phyloP scores from a whole-genome alignment of 2,797 vertebrate genomes.

The Malacoraja senta region DNA sequence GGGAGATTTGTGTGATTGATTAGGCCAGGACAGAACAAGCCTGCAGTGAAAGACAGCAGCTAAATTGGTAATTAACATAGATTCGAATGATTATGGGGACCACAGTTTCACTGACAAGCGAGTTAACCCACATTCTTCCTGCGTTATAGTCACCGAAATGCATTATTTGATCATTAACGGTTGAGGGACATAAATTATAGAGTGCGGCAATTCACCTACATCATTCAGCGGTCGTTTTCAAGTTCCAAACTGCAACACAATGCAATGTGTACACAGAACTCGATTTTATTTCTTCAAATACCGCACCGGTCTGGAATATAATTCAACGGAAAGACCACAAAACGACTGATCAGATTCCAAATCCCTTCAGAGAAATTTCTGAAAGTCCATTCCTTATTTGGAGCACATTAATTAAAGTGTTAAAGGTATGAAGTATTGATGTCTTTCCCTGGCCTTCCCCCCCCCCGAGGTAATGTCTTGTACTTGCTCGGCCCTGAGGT shows the following conservation, averaged over 20 bases:
- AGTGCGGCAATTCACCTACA: constrained; percentile 58
- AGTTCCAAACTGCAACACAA: constrained; percentile 59
- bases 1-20: constrained; percentile 35
- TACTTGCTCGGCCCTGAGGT: constrained; percentile 72
- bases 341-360: constrained; percentile 61
- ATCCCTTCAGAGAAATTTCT: constrained; percentile 63
- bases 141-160: constrained; percentile 67
- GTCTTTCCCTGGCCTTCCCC: constrained; percentile 64
- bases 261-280: constrained; percentile 62
- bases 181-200: constrained; percentile 67
- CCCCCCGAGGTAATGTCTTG: constrained; percentile 66
- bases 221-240: constrained; percentile 54
- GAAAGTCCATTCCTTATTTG: constrained; percentile 67
- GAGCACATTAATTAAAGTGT: constrained; percentile 91
- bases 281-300: constrained; percentile 65
- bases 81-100: constrained; percentile 60
- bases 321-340: constrained; percentile 62
- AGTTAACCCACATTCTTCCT: constrained; percentile 60
- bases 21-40: constrained; percentile 48
- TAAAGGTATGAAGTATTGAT: constrained; percentile 88
- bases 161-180: constrained; percentile 75
- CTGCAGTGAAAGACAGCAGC: constrained; percentile 62
- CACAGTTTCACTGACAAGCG: constrained; percentile 66
- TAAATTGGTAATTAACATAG: constrained; percentile 58
- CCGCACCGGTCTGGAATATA: constrained; percentile 50